These are phyloP conservation scores for Genyomyrus donnyi DNA, from an alignment of 2,113 vertebrate species.

Conservation along the genomic window DNA sequence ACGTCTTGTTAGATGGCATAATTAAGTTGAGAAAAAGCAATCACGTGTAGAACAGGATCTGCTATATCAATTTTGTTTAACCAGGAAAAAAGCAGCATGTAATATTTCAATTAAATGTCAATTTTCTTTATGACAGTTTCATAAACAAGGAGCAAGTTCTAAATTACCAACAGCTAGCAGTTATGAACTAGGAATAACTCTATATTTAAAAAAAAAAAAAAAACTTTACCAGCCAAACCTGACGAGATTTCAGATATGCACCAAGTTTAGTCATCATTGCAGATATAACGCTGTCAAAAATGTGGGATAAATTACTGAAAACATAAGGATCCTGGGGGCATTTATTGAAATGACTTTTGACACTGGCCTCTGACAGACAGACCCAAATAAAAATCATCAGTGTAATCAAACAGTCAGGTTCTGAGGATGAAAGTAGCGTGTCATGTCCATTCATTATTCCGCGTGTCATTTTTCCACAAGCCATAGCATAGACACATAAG, in stretches of 20 bases:
- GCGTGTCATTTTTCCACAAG: too few relatives aligned
- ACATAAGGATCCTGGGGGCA: neutral
- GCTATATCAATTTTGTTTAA: neutral
- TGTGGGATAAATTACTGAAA: neutral
- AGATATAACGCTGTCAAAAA: neutral
- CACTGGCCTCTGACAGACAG: neutral
- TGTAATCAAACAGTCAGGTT: too few relatives aligned
- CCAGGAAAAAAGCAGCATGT: neutral
- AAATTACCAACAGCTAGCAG: neutral
- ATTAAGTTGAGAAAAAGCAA: neutral
- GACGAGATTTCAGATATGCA: neutral
- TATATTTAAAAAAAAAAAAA: neutral
- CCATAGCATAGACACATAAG: too few relatives aligned
- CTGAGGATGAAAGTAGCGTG: neutral
- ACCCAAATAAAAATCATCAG: neutral
- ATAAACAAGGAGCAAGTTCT: neutral
- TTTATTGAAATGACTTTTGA: neutral
- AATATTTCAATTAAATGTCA: neutral
- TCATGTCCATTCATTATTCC: too few relatives aligned
- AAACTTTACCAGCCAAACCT: neutral
- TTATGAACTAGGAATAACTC: too few relatives aligned
- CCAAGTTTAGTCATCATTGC: neutral
- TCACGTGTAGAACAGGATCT: neutral
- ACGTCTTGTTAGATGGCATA: neutral
- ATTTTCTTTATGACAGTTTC: neutral